These are phyloP conservation scores for Ictalurus punctatus DNA, from an alignment of 2,113 vertebrate species.

Conservation along the genomic window DNA sequence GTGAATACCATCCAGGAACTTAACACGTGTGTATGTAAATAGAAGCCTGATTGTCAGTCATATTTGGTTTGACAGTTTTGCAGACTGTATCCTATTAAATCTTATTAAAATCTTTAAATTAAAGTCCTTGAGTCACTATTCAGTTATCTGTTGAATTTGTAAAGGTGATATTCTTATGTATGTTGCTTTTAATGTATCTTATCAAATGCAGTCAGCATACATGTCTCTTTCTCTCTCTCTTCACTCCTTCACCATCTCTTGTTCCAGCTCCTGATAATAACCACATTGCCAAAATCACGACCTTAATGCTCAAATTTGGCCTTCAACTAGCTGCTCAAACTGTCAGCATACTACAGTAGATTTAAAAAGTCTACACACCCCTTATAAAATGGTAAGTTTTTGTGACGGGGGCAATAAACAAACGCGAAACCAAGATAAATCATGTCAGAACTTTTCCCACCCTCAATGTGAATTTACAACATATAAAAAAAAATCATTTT, in stretches of 20 bases:
- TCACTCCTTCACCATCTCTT: not conserved
- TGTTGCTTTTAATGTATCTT: not conserved
- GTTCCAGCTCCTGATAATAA: not conserved
- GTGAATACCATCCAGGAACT: not conserved
- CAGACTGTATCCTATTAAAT: not conserved
- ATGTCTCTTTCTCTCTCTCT: not conserved
- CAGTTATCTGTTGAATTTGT: not conserved
- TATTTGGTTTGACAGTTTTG: not conserved
- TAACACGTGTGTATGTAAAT: not conserved
- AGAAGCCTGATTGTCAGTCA: not conserved
- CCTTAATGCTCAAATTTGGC: not conserved
- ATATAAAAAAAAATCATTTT: too few relatives aligned
- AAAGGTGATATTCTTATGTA: not conserved
- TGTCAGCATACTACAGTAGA: too few relatives aligned
- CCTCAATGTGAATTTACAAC: too few relatives aligned
- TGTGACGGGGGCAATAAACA: too few relatives aligned
- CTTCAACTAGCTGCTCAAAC: not conserved
- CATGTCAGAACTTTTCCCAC: too few relatives aligned
- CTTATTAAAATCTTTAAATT: not conserved
- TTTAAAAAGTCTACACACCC: too few relatives aligned
- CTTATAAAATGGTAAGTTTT: too few relatives aligned
- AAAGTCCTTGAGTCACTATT: not conserved
- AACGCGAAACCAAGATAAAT: too few relatives aligned
- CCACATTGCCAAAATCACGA: not conserved
- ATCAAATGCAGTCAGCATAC: not conserved